Evolutionary conservation across 2,113 vertebrate genomes (phyloP).

Genomic region (Strix uralensis): DNA sequence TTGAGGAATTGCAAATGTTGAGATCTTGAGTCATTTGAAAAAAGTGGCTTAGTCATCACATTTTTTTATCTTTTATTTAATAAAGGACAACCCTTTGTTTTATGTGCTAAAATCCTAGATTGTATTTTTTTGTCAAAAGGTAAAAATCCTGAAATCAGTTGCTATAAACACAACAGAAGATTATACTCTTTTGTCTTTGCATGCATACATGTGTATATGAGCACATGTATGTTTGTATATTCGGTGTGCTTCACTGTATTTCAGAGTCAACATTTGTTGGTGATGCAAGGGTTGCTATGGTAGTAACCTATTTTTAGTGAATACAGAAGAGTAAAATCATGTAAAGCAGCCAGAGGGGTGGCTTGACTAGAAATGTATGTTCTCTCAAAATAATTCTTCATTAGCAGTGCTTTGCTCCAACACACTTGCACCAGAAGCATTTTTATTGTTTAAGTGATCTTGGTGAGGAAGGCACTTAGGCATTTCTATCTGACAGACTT

Average conservation of each 20-base stretch:
- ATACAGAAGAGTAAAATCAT: slow-evolving; percentile 29
- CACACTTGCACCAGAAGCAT: not conserved
- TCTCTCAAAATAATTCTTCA: not conserved
- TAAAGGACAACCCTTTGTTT: not conserved
- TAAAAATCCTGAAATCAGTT: not conserved
- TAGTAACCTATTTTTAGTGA: slow-evolving; percentile 69
- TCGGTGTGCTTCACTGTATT: not conserved
- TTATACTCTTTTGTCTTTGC: not conserved
- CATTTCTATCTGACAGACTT: not conserved
- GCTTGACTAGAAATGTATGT: not conserved
- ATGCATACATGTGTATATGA: not conserved
- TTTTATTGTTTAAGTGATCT: not conserved
- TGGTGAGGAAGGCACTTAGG: not conserved
- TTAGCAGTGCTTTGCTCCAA: not conserved
- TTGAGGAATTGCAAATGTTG: not conserved
- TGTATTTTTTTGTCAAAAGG: not conserved
- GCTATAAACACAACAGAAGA: not conserved
- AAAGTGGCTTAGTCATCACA: not conserved
- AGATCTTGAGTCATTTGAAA: not conserved
- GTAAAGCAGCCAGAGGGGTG: slow-evolving; percentile 29
- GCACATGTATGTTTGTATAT: not conserved
- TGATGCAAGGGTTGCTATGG: slow-evolving; percentile 68
- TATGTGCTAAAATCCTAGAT: not conserved
- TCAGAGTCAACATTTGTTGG: slow-evolving; percentile 40
- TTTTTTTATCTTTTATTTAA: not conserved